Evolutionary conservation across 2,888 invertebrate genomes (phyloP).

Genomic region (Chouioia cunea): DNA sequence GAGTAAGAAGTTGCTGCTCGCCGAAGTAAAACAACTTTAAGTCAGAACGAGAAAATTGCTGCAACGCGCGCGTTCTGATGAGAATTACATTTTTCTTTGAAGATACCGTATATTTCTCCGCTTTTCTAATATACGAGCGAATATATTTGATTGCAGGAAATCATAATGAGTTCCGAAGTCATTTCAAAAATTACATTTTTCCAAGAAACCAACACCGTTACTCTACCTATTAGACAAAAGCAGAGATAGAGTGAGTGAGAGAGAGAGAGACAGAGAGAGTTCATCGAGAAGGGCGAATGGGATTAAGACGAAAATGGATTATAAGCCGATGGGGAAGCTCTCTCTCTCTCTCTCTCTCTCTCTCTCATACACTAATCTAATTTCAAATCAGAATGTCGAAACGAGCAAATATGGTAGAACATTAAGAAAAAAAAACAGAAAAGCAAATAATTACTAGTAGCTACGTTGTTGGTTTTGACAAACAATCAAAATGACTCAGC

Average conservation of each 20-base stretch:
- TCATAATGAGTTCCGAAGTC: background rate
- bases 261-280: slow-evolving; percentile 5
- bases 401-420: slow-evolving; percentile 45
- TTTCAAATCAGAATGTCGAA: slow-evolving; percentile 54
- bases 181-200: slow-evolving; percentile 31
- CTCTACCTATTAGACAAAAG: slow-evolving; percentile 26
- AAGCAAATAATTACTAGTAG: too few species aligned
- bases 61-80: too few species aligned
- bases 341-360: background rate
- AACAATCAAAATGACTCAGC: too few species aligned
- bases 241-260: background rate
- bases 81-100: too few species aligned
- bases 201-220: background rate
- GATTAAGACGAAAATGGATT: slow-evolving; percentile 55
- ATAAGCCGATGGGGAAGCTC: slow-evolving; percentile 51
- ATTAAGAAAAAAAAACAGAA: background rate
- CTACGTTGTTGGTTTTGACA: too few species aligned
- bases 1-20: too few species aligned
- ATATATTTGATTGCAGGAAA: too few species aligned
- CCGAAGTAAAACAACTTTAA: too few species aligned
- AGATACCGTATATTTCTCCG: too few species aligned
- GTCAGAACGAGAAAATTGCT: too few species aligned
- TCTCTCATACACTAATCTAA: slow-evolving; percentile 51
- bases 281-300: slow-evolving; percentile 41
- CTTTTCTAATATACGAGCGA: too few species aligned